phyloP scores from a whole-genome alignment of 2,797 vertebrate species.

The Potorous gilbertii region DNA sequence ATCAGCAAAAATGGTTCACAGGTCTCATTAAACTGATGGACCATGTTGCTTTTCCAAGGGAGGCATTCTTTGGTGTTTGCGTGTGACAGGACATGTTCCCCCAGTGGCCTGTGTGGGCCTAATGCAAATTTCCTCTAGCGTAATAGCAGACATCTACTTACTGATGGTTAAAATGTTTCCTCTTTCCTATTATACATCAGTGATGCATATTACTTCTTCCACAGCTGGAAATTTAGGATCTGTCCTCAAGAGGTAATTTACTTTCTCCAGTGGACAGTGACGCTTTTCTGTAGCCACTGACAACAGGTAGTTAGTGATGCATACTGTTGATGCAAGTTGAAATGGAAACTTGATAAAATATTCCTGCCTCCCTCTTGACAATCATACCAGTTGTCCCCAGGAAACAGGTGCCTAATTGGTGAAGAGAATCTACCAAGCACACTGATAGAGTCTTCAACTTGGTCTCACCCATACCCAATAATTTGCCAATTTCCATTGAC shows the following conservation, averaged over 20 bases:
- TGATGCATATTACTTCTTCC: neutral
- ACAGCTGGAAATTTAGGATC: neutral
- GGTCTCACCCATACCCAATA: neutral
- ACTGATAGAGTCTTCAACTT: neutral
- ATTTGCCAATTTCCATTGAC: neutral
- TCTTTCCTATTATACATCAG: neutral
- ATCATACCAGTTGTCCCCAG: neutral
- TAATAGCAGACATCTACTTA: neutral
- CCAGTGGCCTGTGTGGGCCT: neutral
- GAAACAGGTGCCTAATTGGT: neutral
- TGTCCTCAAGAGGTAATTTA: neutral
- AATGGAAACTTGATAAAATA: conserved; percentile 43
- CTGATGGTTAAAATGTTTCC: neutral
- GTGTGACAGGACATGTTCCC: neutral
- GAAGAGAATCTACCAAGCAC: neutral
- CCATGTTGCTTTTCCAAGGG: neutral
- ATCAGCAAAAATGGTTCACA: conserved; percentile 6
- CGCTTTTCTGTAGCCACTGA: neutral
- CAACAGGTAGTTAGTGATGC: neutral
- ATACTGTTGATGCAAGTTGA: conserved; percentile 65
- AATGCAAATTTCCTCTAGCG: neutral
- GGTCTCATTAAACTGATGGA: conserved; percentile 11
- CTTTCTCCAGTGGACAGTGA: neutral
- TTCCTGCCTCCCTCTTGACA: conserved; percentile 32
- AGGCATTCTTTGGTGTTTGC: neutral